Base-by-base conservation (phyloP, 2,797 vertebrate genomes). In the Thripadectes ignobilis region DNA sequence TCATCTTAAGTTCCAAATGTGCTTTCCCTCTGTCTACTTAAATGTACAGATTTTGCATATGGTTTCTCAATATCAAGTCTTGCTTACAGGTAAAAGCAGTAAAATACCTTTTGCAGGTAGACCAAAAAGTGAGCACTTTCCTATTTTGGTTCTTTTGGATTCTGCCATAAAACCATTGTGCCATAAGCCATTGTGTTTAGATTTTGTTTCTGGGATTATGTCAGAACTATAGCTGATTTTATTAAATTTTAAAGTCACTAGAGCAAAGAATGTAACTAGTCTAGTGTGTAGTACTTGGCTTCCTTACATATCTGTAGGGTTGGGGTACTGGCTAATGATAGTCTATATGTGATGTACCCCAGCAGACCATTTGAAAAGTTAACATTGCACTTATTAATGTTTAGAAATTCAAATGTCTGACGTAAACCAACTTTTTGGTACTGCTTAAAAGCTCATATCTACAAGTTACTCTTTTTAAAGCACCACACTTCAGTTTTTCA, bases 111-210 rank as follows among this genome's bases (percentile, higher is more conserved):
- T 73, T 69, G 12, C 14, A 8, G 20, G 12, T 43, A 76, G 30
- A 36, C 36, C 69, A 63, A 34, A n/a, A 94, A 66, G 26, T 30
- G 16, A 84, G 7, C 55, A 36, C 14, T 87, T 92, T 75, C 2
- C 15, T 87, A 2, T 58, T 39, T 75, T 62, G 13, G 5, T 73
- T 76, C 15, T 78, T 65, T 41, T 63, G 3, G 46, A 85, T 69
- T 8, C 30, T 74, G 17, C 23, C 14, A 9, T 69, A 82, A 69
- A 82, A 1, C 5, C 1, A 7, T 59, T 0, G 1, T 74, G 19
- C 21, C 16, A 9, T 69, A 79, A 69, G 59, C 5, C 1, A 7
- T 55, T 0, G 1, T 32, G 13, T 38, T 93, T 52, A 74, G 43
- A 27, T 85, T 68, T 41, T 69, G 18, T 67, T 93, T 76, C 45